Evolutionary conservation across 2,797 vertebrate species (phyloP), one percentile per base, ranked within the genome.

Genomic region (Synanceia verrucosa): DNA sequence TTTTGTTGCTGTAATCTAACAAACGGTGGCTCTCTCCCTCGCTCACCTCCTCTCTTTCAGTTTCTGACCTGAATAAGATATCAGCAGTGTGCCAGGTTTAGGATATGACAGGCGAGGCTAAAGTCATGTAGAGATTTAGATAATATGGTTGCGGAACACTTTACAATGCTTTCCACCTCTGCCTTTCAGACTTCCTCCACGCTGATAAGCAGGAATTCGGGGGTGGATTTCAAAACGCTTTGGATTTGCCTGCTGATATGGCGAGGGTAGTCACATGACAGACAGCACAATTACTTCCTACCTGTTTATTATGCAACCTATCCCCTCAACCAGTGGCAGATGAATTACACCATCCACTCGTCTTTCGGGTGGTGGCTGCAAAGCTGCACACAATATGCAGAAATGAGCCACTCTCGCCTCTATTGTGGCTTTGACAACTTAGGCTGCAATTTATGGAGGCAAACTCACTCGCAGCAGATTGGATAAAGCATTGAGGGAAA

Each of bases 51-150:
- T 67, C 57, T 58, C 68, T 70, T 72, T 71, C 64, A 43, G 66
- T 80, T 82, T 87, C 87, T 84, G 88, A 87, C 89, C 90, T 89
- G 91, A 94, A 91, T 92, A 91, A 92, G 92, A 92, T 90, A 90
- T 93, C 90, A 86, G 86, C 86, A 65, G 73, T 86, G 87, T 86
- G 68, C 85, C 85, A 81, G 89, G 81, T 84, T 71, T 52, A 76
- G 69, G 76, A 86, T 74, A 78, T 81, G 90, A 92, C 90, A 91
- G 84, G 78, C 72, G 19, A 86, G 78, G 85, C 89, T 69, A 60
- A 79, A 86, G 82, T 90, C 83, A 65, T 87, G 85, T 84, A 66
- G 78, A 85, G 91, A 91, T 93, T 91, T 87, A 87, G 92, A 93
- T 92, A 91, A 90, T 76, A 41, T 47, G 82, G 75, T 81, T 71